Base-by-base conservation (phyloP, 2,888 invertebrate species). In the Lithophane ornitopus region DNA sequence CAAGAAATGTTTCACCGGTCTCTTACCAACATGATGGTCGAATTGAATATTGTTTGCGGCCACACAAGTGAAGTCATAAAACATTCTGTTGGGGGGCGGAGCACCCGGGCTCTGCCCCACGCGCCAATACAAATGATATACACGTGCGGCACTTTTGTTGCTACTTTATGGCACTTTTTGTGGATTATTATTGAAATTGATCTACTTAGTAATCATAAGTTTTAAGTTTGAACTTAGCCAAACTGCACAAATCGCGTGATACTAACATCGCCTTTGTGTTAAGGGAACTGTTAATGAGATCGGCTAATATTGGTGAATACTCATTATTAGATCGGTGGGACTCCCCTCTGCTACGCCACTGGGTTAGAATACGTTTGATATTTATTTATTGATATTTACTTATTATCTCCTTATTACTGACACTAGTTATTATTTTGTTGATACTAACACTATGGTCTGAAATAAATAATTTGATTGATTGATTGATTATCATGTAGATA, bases 11-110 rank as follows among this genome's bases (percentile, higher is more conserved):
- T 28, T 6, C 0, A 28, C 19, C 12, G 8, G 49, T 14, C 28
- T 11, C 74, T 73, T 67, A 73, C 75, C 41, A 59, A 80, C 67
- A 78, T 39, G 66, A 54, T 14, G 61, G 56, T 22, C 26, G 58
- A 73, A 88, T 86, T 81, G 69, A 82, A 88, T 84, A 78, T 81
- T 85, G 81, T 89, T 86, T 83, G 86, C 59, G 90, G 85, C 91
- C 91, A 91, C 91, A 91, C 91, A 91, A 89, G 90, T 89, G 85
- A 90, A 89, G 89, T 87, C 88, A 87, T 89, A 90, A 91, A 90
- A 83, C 85, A 87, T 78, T 74, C 68, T 62, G 76, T 71, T 14
- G 26, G 61, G 80, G 88, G 91, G 92, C 89, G 89, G 90, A 89
- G 89, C 88, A 62, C 88, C 80, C 78, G 88, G 81, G 87, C 87